Evolutionary conservation across 2,797 vertebrate species (phyloP), one percentile per base, ranked within the genome.

Genomic region (Rhinichthys osculus): DNA sequence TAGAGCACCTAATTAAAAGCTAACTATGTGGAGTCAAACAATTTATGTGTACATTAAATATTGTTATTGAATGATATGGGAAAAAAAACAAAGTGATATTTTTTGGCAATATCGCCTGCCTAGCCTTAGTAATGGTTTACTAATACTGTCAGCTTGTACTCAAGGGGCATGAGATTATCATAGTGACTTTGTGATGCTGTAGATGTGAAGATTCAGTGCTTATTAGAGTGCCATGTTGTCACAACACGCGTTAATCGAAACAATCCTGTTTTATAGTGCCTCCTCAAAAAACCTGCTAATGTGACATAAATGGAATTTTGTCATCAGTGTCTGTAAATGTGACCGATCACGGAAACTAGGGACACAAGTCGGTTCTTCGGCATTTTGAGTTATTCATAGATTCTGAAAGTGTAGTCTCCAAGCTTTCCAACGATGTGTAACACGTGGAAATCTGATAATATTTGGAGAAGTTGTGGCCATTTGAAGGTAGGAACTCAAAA

Each of bases 251-350:
- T 44, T 70, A 78, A 78, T 71, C 69, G 7, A 59, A 78, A 84
- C 27, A 10, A 21, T 71, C 19, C 8, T 13, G 27, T 85, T 78
- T 78, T 62, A 69, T 33, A 33, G 40, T 10, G 2, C 4, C 50
- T 78, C 5, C 17, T 38, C 23, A 57, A 66, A 64, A 78, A 78
- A 70, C 19, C 33, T 30, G 82, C 44, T 54, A 66, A 78, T 64
- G 30, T 13, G 50, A 59, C 64, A 71, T 27, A 44, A 70, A 78
- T 84, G 1, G 0, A 19, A 21, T 33, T 69, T 78, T 78, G 38
- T 47, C 27, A 30, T 50, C 40, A 62, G 52, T 77, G 44, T 78
- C 33, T 85, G 44, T 88, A 52, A 70, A 50, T 83, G 23, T 82
- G n/a, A n/a, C n/a, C n/a, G n/a, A n/a, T n/a, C n/a, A n/a, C n/a